Conservation (phyloP, 2,888 invertebrate species). For the Andrena fulva region DNA sequence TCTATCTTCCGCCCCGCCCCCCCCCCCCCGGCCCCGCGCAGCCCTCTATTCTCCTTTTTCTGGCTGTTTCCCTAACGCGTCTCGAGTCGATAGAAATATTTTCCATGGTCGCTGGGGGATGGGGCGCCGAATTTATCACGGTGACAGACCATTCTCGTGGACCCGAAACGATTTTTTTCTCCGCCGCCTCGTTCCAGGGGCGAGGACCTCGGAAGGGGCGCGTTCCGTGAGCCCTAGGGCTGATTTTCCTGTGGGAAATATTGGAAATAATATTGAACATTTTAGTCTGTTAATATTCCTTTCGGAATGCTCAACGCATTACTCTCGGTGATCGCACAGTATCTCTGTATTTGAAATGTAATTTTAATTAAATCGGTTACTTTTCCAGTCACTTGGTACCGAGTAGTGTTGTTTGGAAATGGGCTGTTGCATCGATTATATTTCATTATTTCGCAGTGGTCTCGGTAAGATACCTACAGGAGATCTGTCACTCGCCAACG, state of each 20-base stretch:
- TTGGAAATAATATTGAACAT: too few relatives aligned
- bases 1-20: background rate
- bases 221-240: background rate
- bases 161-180: constrained; percentile 30
- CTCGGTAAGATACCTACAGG: too few relatives aligned
- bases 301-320: too few relatives aligned
- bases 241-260: background rate
- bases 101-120: constrained; percentile 19
- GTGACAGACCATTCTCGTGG: constrained; percentile 51
- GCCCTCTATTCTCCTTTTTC: background rate
- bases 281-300: too few relatives aligned
- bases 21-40: background rate
- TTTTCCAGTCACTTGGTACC: too few relatives aligned
- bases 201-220: background rate
- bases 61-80: constrained; percentile 5
- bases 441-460: too few relatives aligned
- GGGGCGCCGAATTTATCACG: constrained; percentile 57
- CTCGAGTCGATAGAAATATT: constrained; percentile 59
- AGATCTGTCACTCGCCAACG: background rate
- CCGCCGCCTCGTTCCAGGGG: constrained; percentile 17
- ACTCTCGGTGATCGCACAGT: too few relatives aligned
- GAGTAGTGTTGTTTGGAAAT: too few relatives aligned
- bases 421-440: too few relatives aligned
- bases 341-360: too few relatives aligned
- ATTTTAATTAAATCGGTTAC: too few relatives aligned